Percentiles rank a stretch among this genome's conserved stretches.
phyloP scores from a whole-genome alignment of 2,888 invertebrate species.

The Pachymerium ferrugineum region DNA sequence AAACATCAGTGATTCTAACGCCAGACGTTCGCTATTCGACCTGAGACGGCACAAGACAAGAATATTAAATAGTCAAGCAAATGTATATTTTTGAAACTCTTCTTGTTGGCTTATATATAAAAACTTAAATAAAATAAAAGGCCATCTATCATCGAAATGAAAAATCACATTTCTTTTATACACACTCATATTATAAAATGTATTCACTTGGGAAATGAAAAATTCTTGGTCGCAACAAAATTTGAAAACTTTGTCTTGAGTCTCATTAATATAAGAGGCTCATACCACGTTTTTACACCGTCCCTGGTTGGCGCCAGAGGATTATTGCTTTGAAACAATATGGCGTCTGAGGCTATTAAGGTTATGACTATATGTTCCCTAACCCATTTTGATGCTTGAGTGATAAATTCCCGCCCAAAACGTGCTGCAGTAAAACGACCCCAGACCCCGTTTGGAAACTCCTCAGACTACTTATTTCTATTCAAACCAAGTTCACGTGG shows the following conservation, averaged over 20 bases:
- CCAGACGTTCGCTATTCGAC: conserved; percentile 1
- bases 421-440: conserved; percentile 18
- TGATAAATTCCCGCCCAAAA: conserved; percentile 21
- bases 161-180: background rate
- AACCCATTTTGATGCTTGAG: conserved; percentile 21
- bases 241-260: background rate
- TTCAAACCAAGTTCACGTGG: conserved; percentile 14
- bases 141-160: too few relatives aligned
- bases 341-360: conserved; percentile 14
- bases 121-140: too few relatives aligned
- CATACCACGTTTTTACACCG: background rate
- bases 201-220: too few relatives aligned
- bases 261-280: conserved; percentile 14
- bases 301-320: conserved; percentile 7
- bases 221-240: background rate
- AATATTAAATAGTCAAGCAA: background rate
- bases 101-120: background rate
- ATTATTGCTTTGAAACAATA: conserved; percentile 18
- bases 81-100: background rate
- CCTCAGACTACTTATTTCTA: conserved; percentile 9
- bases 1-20: conserved; percentile 14
- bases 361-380: conserved; percentile 18
- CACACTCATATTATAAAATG: too few relatives aligned
- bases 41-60: background rate
- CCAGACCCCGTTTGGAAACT: conserved; percentile 13